Conservation (phyloP, 2,797 vertebrate species). For the Pangasius sanitwongsei region DNA sequence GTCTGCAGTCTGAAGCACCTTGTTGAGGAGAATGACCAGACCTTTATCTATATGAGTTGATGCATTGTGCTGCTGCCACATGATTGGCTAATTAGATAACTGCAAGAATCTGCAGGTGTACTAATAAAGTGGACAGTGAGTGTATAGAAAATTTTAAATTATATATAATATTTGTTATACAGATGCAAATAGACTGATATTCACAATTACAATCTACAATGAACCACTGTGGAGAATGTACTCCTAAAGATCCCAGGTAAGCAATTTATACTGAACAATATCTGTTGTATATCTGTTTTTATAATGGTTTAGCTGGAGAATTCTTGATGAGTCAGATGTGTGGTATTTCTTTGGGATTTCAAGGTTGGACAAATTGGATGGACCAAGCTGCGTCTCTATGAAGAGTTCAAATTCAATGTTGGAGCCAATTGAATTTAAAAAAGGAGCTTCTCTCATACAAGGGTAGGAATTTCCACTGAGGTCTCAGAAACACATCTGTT, state of each 20-base stretch:
- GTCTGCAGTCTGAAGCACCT: too few species aligned
- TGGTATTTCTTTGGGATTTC: conserved; percentile 5
- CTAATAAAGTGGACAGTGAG: not conserved
- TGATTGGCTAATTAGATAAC: too few species aligned
- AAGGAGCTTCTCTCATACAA: not conserved
- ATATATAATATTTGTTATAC: not conserved
- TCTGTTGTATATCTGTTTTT: not conserved
- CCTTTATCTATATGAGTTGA: too few species aligned
- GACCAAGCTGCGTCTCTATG: conserved; percentile 30
- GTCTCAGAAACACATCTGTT: not conserved
- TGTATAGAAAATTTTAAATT: not conserved
- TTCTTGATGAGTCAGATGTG: not conserved
- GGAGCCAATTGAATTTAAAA: conserved; percentile 16
- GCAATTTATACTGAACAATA: not conserved
- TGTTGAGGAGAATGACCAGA: too few species aligned
- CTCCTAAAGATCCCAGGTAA: conserved; percentile 13
- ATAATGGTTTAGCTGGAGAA: not conserved
- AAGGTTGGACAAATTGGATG: conserved; percentile 24
- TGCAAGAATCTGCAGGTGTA: not conserved
- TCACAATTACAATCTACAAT: conserved; percentile 5
- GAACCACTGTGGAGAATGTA: conserved; percentile 16
- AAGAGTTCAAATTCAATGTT: conserved; percentile 41
- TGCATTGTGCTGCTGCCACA: too few species aligned
- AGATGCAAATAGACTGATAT: conserved; percentile 15
- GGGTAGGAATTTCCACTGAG: not conserved